These are phyloP conservation scores for Drosophila guanche DNA, from an alignment of 1,140 invertebrate species.

Conservation along the genomic window DNA sequence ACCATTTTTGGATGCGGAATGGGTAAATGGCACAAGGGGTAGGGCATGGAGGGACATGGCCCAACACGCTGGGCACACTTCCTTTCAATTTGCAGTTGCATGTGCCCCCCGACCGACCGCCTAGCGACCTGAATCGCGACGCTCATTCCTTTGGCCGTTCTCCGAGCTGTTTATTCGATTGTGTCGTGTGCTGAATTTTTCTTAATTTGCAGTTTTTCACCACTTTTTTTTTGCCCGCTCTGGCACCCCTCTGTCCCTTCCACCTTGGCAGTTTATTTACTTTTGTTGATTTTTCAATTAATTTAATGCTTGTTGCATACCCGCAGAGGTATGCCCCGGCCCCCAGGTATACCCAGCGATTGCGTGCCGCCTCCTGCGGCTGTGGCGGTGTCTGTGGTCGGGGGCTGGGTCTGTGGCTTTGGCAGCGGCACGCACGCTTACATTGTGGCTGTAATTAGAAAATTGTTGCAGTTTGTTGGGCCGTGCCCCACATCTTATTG, in stretches of 20 bases:
- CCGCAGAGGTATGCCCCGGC: conserved; percentile 25
- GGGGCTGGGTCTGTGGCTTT: too few relatives aligned
- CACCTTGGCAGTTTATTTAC: conserved; percentile 54
- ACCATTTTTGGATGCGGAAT: background rate
- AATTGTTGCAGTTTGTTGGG: conserved; percentile 79
- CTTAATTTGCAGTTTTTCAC: conserved; percentile 70
- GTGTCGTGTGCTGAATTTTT: conserved; percentile 75
- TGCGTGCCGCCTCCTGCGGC: conserved; percentile 32
- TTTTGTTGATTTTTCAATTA: conserved; percentile 78
- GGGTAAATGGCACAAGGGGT: background rate
- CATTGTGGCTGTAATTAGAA: conserved; percentile 66
- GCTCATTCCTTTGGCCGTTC: conserved; percentile 19
- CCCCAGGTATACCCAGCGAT: background rate
- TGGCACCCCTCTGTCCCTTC: conserved; percentile 2
- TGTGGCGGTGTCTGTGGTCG: too few relatives aligned
- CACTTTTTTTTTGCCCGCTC: conserved; percentile 10
- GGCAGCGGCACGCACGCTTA: conserved; percentile 30
- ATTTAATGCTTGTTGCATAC: conserved; percentile 76
- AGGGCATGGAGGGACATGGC: conserved; percentile 5
- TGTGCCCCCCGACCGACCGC: conserved; percentile 23
- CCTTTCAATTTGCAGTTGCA: conserved; percentile 72
- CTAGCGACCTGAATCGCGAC: conserved; percentile 8
- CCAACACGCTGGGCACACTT: conserved; percentile 34
- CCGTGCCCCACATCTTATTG: conserved; percentile 33
- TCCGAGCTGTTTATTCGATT: conserved; percentile 71